Evolutionary conservation across 2,888 invertebrate species (phyloP).

Genomic region (Stenoptilia bipunctidactyla): DNA sequence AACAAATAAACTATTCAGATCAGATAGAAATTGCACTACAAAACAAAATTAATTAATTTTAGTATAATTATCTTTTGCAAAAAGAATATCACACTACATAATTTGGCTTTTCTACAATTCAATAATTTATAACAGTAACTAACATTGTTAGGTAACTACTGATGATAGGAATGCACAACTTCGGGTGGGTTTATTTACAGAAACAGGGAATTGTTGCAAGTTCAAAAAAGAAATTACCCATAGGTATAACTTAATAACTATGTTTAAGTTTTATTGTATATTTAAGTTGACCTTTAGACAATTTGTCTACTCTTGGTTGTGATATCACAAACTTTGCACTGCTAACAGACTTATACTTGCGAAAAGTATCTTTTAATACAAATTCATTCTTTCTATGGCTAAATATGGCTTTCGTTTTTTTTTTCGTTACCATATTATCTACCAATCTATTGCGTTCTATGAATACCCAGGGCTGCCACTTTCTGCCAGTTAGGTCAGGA

Average conservation of each 20-base stretch:
- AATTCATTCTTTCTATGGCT: slow-evolving; percentile 47
- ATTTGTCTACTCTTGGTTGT: slow-evolving; percentile 36
- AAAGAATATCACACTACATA: slow-evolving; percentile 47
- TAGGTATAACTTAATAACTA: slow-evolving; percentile 22
- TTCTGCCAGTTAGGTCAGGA: slow-evolving; percentile 60
- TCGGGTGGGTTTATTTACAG: slow-evolving; percentile 29
- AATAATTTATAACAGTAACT: slow-evolving; percentile 26
- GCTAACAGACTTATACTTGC: slow-evolving; percentile 50
- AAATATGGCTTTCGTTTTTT: slow-evolving; percentile 48
- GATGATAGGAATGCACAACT: slow-evolving; percentile 42
- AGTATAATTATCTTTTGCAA: slow-evolving; percentile 34
- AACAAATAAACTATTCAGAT: slow-evolving; percentile 40
- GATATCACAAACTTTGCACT: slow-evolving; percentile 53
- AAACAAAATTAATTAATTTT: no score
- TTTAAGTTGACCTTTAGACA: slow-evolving; percentile 43
- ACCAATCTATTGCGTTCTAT: slow-evolving; percentile 54
- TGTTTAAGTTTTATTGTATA: slow-evolving; percentile 59
- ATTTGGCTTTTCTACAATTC: slow-evolving; percentile 46
- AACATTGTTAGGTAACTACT: slow-evolving; percentile 34
- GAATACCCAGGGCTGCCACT: slow-evolving; percentile 68
- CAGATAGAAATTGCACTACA: slow-evolving; percentile 48
- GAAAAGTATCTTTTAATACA: slow-evolving; percentile 49
- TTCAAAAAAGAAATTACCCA: slow-evolving; percentile 23
- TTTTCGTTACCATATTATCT: slow-evolving; percentile 56
- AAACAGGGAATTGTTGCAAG: slow-evolving; percentile 17